Base-by-base conservation (phyloP, 2,113 vertebrate genomes). In the Alligator mississippiensis region DNA sequence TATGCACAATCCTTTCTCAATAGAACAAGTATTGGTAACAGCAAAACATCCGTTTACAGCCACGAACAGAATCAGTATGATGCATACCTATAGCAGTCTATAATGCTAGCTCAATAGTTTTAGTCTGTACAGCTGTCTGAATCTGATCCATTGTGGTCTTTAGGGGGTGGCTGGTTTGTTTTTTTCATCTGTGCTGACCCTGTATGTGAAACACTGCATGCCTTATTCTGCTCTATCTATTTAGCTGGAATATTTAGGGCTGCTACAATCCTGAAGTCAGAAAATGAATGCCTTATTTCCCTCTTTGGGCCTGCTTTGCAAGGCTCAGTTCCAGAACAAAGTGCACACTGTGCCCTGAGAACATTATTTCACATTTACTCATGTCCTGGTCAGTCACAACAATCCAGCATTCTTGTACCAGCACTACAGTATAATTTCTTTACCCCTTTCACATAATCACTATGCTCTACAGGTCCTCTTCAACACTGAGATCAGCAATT, bases 401-500 rank as follows among this genome's bases (percentile, higher is more conserved):
- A 2, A 81, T 82, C 93, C 88, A 90, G 11, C 74, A 47, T 91
- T 90, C 84, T 92, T 90, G 91, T 62, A 59, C 80, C 54, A 90
- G 93, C 54, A 94, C 82, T 78, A 85, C 91, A 96, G 87, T 90
- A 97, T 95, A 34, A 72, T 88, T 96, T 96, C 92, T 85, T 95
- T 96, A 78, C 80, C 93, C 57, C 89, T 70, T 92, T 70, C 70
- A 93, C 78, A 75, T n/a, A 95, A 93, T 90, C 80, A 94, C 70
- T 89, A 90, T 94, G 94, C 94, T 94, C 80, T 93, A 30, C 77
- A 90, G 82, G 57, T 96, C 95, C 95, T 95, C 96, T 97, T 97
- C 96, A 94, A 81, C 94, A 47, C 24, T 22, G 24, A 25, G 34
- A 47, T 74, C 94, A 96, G 94, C 75, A 95, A 96, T 54, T 96